These are phyloP conservation scores for Cassiopea xamachana DNA, from an alignment of 30 jellyfish, hydroid and myxozoan species.

Conservation along the genomic window DNA sequence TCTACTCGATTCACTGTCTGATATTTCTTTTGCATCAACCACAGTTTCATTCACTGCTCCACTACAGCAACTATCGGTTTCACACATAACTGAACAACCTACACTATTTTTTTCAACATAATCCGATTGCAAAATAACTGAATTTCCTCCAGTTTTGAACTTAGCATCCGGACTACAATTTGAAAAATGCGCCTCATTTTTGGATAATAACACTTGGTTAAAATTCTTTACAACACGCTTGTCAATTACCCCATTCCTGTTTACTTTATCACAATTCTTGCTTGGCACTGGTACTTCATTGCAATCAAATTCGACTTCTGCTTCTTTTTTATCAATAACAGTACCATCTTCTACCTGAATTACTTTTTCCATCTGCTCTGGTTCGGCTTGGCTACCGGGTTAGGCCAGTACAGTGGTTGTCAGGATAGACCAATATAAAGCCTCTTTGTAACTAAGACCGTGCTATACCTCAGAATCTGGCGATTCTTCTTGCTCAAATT, in stretches of 20 bases:
- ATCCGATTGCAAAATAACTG: not conserved
- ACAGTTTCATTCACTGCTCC: not conserved
- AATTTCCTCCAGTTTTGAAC: not conserved
- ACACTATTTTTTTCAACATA: not conserved
- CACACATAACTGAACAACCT: not conserved
- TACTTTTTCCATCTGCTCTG: not conserved
- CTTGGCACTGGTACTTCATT: not conserved
- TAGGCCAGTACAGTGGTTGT: not conserved
- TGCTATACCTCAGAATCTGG: not conserved
- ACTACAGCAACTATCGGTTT: not conserved
- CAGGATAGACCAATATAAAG: not conserved
- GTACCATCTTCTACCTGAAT: not conserved
- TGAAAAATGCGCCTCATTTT: not conserved
- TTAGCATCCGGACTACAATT: not conserved
- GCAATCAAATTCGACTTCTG: not conserved
- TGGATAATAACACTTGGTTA: not conserved
- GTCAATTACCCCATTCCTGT: slow-evolving; percentile 1
- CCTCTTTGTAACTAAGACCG: not conserved
- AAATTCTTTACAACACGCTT: not conserved
- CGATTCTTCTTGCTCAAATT: no score
- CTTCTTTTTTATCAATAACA: not conserved
- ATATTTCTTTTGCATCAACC: not conserved
- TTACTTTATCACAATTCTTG: not conserved
- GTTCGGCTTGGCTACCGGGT: slow-evolving; percentile 4
- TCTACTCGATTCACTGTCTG: not conserved